Evolutionary conservation across 2,888 invertebrate species (phyloP).

Genomic region (Cosmia trapezina): DNA sequence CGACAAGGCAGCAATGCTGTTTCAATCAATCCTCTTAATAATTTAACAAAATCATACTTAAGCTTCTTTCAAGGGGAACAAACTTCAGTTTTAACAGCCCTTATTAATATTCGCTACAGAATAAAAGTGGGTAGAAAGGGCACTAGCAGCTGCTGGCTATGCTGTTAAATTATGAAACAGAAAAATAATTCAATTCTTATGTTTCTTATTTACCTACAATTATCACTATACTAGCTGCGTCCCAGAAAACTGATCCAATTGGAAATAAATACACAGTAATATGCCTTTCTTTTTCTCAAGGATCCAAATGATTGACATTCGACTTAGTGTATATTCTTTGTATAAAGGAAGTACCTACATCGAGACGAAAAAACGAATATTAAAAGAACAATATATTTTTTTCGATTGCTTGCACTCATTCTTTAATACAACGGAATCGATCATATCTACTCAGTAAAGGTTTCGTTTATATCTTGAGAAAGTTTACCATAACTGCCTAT

Average conservation of each 20-base stretch:
- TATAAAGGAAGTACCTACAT: not conserved
- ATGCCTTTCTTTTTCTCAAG: constrained; percentile 6
- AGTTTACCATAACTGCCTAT: constrained; percentile 16
- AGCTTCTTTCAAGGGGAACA: constrained; percentile 18
- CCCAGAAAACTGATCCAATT: not conserved
- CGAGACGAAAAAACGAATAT: constrained; percentile 11
- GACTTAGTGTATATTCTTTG: constrained; percentile 1
- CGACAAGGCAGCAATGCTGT: not conserved
- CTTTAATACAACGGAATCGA: constrained; percentile 8
- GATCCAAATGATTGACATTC: constrained; percentile 19
- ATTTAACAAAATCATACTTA: constrained; percentile 12
- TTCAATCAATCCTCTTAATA: constrained; percentile 8
- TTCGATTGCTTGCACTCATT: constrained; percentile 1
- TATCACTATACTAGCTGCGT: not conserved
- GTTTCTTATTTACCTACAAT: not conserved
- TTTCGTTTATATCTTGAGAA: constrained; percentile 28
- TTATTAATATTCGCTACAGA: constrained; percentile 4
- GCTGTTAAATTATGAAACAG: not conserved
- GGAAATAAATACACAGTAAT: not conserved
- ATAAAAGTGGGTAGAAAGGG: not conserved
- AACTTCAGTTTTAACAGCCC: constrained; percentile 15
- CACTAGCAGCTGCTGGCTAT: not conserved
- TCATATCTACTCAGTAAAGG: constrained; percentile 4
- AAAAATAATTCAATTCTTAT: not conserved
- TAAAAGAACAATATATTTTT: not conserved